Conservation (phyloP, 1,140 invertebrate species). For the Heliconius melpomene region DNA sequence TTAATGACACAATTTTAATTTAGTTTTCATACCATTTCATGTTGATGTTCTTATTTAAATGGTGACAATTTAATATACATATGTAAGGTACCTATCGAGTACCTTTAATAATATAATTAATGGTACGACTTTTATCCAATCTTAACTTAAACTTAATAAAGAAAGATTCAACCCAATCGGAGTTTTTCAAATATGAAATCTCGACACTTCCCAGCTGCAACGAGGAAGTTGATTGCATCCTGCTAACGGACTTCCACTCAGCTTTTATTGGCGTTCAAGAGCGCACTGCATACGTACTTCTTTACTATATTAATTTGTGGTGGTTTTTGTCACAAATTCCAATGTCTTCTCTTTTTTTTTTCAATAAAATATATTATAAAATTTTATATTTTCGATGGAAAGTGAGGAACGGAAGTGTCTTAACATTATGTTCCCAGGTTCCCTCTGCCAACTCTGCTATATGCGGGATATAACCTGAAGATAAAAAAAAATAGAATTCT, state of each 20-base stretch:
- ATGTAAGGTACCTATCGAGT: not conserved
- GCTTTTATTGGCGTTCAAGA: constrained; percentile 26
- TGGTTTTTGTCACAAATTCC: not conserved
- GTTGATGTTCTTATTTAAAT: constrained; percentile 15
- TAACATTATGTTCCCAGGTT: too few relatives aligned
- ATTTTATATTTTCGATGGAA: too few relatives aligned
- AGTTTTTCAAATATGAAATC: constrained; percentile 19
- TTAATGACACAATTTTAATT: not conserved
- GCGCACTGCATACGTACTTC: constrained; percentile 18
- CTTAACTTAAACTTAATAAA: not conserved
- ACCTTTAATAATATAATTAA: not conserved
- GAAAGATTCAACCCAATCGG: not conserved
- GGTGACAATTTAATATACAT: constrained; percentile 30
- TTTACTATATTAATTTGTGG: not conserved
- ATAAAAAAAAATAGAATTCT: too few relatives aligned
- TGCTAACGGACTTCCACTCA: constrained; percentile 31
- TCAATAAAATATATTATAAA: too few relatives aligned
- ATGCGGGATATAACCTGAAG: too few relatives aligned
- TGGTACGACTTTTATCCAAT: not conserved
- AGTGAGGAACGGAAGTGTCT: too few relatives aligned
- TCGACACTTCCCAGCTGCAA: constrained; percentile 26
- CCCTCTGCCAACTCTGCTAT: too few relatives aligned
- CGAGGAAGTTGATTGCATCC: constrained; percentile 38
- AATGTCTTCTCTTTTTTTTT: not conserved
- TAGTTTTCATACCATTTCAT: constrained; percentile 35